A percentile compares a stretch with the other conserved stretches of the same genome.
Evolutionary conservation across 2,888 invertebrate genomes (phyloP).

Genomic region (Leptopterna dolabrata): DNA sequence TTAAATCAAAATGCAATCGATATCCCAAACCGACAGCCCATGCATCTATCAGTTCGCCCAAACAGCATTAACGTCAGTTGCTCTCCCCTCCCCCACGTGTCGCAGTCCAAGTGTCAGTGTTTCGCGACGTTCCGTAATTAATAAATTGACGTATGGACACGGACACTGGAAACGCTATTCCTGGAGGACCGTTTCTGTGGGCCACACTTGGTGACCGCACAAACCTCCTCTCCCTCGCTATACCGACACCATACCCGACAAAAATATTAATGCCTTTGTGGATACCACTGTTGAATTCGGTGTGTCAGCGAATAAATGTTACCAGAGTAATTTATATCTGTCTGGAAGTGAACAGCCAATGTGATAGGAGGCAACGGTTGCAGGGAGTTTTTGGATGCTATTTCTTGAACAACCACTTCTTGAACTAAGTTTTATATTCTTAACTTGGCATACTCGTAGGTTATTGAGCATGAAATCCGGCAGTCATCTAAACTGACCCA

Average conservation of each 20-base stretch:
- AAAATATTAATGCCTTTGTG: not conserved
- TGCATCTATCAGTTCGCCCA: not conserved
- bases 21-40: no score
- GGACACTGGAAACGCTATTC: not conserved
- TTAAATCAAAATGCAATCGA: no score
- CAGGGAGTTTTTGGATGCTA: no score
- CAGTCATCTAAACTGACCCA: no score
- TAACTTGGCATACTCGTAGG: no score
- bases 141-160: constrained; percentile 2
- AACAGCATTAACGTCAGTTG: not conserved
- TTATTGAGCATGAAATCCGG: no score
- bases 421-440: no score
- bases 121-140: not conserved
- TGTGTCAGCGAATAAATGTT: not conserved
- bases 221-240: not conserved
- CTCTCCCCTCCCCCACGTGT: not conserved
- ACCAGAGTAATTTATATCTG: no score
- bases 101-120: not conserved
- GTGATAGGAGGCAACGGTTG: no score
- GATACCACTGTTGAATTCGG: not conserved
- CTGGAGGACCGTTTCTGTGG: not conserved
- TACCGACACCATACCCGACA: not conserved
- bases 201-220: not conserved
- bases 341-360: no score
- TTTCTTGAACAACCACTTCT: no score